A percentile compares a stretch with the other conserved stretches of the same genome.
Conservation (phyloP, 2,113 vertebrate species). For the Cynopterus brachyotis region DNA sequence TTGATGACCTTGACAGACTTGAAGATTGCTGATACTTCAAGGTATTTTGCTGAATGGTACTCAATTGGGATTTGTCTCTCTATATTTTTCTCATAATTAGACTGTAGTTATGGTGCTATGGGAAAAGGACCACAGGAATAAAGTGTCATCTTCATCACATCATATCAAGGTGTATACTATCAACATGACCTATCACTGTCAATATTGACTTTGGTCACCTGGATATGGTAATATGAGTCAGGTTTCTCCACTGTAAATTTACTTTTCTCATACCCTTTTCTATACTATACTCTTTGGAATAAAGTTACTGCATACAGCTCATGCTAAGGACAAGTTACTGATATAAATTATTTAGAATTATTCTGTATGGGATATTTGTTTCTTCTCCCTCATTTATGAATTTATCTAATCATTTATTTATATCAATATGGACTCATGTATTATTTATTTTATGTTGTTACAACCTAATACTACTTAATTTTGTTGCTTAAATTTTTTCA, state of each 20-base stretch:
- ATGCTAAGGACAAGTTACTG: background rate
- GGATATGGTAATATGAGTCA: background rate
- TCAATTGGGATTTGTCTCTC: background rate
- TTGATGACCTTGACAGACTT: background rate
- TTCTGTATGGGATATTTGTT: background rate
- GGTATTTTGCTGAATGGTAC: background rate
- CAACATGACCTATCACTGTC: background rate
- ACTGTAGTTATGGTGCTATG: background rate
- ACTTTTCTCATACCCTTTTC: background rate
- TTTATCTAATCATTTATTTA: background rate
- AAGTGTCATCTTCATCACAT: background rate
- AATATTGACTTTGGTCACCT: background rate
- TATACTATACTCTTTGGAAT: background rate
- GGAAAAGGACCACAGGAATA: background rate
- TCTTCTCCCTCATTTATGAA: background rate
- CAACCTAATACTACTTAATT: background rate
- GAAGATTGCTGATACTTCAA: background rate
- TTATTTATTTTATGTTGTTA: background rate
- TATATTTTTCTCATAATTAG: background rate
- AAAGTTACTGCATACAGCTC: background rate
- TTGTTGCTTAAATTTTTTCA: background rate
- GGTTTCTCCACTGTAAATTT: background rate
- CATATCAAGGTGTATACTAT: background rate
- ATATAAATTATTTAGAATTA: background rate
- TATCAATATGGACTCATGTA: background rate